A percentile compares a stretch with the other conserved stretches of the same genome.
phyloP scores from a whole-genome alignment of 2,113 vertebrate species.

The Salminus brasiliensis region DNA sequence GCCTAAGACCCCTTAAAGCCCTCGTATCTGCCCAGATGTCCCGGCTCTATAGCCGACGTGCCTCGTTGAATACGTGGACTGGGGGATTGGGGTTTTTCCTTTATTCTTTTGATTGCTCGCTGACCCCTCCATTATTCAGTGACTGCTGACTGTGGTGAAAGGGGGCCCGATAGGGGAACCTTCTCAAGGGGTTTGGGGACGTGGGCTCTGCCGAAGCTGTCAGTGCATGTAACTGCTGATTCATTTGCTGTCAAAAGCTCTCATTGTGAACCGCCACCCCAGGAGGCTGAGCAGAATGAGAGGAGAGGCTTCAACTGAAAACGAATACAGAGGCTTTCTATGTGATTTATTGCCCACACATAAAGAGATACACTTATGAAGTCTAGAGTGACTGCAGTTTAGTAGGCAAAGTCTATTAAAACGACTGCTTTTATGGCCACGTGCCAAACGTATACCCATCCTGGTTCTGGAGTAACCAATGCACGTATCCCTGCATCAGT shows the following conservation, averaged over 20 bases:
- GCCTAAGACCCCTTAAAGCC: slow-evolving; percentile 65
- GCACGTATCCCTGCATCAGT: background rate
- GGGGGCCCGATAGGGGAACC: slow-evolving; percentile 67
- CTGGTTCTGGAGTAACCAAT: background rate
- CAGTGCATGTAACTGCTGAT: slow-evolving; percentile 79
- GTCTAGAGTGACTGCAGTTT: background rate
- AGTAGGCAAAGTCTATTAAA: background rate
- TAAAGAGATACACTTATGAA: slow-evolving; percentile 24
- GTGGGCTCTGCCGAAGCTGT: slow-evolving; percentile 71
- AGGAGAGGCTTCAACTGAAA: slow-evolving; percentile 52
- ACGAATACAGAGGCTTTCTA: slow-evolving; percentile 61
- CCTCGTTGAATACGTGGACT: slow-evolving; percentile 62
- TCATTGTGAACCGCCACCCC: slow-evolving; percentile 70
- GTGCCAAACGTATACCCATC: background rate
- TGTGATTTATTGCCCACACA: slow-evolving; percentile 57
- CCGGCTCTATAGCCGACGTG: slow-evolving; percentile 64
- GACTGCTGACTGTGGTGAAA: slow-evolving; percentile 70
- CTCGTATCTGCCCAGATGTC: slow-evolving; percentile 65
- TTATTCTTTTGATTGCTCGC: slow-evolving; percentile 73
- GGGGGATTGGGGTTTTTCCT: slow-evolving; percentile 70
- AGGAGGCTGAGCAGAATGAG: slow-evolving; percentile 61
- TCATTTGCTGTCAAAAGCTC: slow-evolving; percentile 78
- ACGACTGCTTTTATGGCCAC: background rate
- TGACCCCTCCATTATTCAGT: slow-evolving; percentile 75
- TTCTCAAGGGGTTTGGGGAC: slow-evolving; percentile 65